Conservation (phyloP, 2,888 invertebrate species). For the Clunio marinus region DNA sequence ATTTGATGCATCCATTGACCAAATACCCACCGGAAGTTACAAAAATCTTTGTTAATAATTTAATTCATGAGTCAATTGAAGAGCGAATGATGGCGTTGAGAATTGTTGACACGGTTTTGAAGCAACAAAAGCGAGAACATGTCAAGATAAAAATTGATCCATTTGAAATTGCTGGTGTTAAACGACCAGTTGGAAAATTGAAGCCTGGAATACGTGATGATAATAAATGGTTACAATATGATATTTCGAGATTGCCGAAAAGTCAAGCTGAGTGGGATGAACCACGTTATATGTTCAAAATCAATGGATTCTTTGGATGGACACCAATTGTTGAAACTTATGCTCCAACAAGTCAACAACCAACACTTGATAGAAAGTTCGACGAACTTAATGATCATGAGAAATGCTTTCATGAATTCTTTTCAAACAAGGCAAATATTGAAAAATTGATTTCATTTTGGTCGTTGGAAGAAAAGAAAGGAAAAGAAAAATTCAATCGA, state of each 20-base stretch:
- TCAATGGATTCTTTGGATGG: slow-evolving; percentile 54
- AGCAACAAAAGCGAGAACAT: slow-evolving; percentile 67
- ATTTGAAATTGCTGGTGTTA: slow-evolving; percentile 50
- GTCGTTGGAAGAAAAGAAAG: slow-evolving; percentile 81
- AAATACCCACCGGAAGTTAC: slow-evolving; percentile 62
- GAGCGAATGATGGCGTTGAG: slow-evolving; percentile 68
- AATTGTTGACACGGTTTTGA: slow-evolving; percentile 60
- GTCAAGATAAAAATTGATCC: slow-evolving; percentile 60
- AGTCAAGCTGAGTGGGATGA: slow-evolving; percentile 71
- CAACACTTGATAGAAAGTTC: slow-evolving; percentile 54
- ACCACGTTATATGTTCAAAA: slow-evolving; percentile 63
- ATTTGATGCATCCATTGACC: slow-evolving; percentile 68
- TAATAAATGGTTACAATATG: slow-evolving; percentile 71
- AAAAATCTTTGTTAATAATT: slow-evolving; percentile 59
- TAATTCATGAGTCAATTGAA: slow-evolving; percentile 74
- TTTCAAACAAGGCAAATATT: slow-evolving; percentile 62
- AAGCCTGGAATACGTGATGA: slow-evolving; percentile 58
- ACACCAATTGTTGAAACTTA: slow-evolving; percentile 58
- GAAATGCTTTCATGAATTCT: slow-evolving; percentile 62
- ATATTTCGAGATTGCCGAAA: slow-evolving; percentile 57
- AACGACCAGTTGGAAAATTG: slow-evolving; percentile 42
- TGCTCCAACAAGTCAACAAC: slow-evolving; percentile 64
- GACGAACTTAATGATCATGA: slow-evolving; percentile 63
- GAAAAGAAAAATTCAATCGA: slow-evolving; percentile 72
- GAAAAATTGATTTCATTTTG: slow-evolving; percentile 66